phyloP scores from a whole-genome alignment of 2,797 vertebrate species.

The Kryptolebias ocellatus region DNA sequence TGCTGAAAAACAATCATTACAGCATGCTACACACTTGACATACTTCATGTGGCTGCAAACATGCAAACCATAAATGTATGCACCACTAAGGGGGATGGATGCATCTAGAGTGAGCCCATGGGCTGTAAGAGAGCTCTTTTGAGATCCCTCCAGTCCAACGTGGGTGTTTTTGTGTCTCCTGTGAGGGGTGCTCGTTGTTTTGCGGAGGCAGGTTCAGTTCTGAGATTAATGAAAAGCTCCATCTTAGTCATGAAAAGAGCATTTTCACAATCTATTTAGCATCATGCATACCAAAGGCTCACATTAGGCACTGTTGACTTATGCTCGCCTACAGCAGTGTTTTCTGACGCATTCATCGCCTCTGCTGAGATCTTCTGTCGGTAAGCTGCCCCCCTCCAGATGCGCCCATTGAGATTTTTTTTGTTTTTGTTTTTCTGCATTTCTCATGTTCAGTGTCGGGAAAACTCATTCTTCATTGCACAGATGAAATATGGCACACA shows the following conservation, averaged over 20 bases:
- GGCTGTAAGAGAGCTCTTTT: slow-evolving; percentile 71
- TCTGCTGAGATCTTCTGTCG: slow-evolving; percentile 77
- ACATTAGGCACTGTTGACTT: slow-evolving; percentile 78
- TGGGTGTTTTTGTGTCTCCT: slow-evolving; percentile 82
- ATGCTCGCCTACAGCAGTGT: slow-evolving; percentile 74
- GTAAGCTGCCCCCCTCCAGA: slow-evolving; percentile 62
- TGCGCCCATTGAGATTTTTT: slow-evolving; percentile 58
- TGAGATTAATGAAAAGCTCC: slow-evolving; percentile 85
- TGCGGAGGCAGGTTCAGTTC: slow-evolving; percentile 81
- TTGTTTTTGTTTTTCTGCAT: slow-evolving; percentile 48
- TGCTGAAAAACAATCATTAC: slow-evolving; percentile 28
- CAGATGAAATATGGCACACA: slow-evolving; percentile 62
- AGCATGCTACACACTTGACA: slow-evolving; percentile 30
- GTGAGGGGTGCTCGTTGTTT: slow-evolving; percentile 79
- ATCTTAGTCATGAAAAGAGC: slow-evolving; percentile 81
- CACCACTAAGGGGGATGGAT: slow-evolving; percentile 57
- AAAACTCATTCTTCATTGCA: slow-evolving; percentile 63
- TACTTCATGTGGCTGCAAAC: slow-evolving; percentile 40
- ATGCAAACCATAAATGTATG: slow-evolving; percentile 54
- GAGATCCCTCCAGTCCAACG: slow-evolving; percentile 70
- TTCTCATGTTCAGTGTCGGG: slow-evolving; percentile 69
- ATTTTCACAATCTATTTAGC: slow-evolving; percentile 83
- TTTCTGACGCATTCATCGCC: slow-evolving; percentile 73
- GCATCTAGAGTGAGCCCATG: slow-evolving; percentile 58
- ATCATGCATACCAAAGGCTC: slow-evolving; percentile 76